Conservation (phyloP, 2,797 vertebrate genomes). For the Natrix natrix region DNA sequence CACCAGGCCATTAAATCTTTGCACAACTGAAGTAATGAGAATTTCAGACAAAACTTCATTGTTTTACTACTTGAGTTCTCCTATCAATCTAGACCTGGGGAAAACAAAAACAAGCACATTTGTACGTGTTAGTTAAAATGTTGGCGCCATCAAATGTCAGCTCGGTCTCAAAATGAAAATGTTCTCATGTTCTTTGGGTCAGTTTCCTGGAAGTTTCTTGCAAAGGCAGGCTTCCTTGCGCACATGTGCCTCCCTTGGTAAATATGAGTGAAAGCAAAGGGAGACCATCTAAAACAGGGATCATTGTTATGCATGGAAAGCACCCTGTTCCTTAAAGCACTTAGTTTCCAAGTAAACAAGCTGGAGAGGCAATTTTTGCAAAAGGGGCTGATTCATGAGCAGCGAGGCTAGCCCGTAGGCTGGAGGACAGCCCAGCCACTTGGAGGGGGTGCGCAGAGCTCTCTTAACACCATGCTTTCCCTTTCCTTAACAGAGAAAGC, state of each 20-base stretch:
- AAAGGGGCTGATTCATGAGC: slow-evolving; percentile 69
- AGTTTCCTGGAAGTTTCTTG: slow-evolving; percentile 59
- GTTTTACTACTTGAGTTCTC: neutral
- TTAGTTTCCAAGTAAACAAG: slow-evolving; percentile 68
- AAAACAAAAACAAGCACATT: neutral
- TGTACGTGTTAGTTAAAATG: slow-evolving; percentile 5
- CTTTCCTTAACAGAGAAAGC: slow-evolving; percentile 50
- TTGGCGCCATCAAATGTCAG: slow-evolving; percentile 61
- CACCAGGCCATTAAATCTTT: neutral
- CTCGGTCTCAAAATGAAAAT: slow-evolving; percentile 66
- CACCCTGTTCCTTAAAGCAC: slow-evolving; percentile 60
- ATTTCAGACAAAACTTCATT: neutral
- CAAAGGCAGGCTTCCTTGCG: slow-evolving; percentile 41
- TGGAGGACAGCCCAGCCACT: slow-evolving; percentile 63
- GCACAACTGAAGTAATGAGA: neutral
- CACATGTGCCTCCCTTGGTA: slow-evolving; percentile 39
- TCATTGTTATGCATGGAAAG: slow-evolving; percentile 64
- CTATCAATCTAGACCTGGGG: neutral
- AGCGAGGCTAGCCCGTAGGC: slow-evolving; percentile 57
- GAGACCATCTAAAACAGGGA: slow-evolving; percentile 62
- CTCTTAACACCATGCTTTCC: slow-evolving; percentile 50
- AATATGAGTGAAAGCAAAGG: slow-evolving; percentile 35
- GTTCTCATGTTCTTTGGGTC: slow-evolving; percentile 51
- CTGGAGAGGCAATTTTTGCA: slow-evolving; percentile 67
- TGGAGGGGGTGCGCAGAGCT: slow-evolving; percentile 59